Conservation (phyloP, 1,140 invertebrate species). For the Drosophila ogumai region DNA sequence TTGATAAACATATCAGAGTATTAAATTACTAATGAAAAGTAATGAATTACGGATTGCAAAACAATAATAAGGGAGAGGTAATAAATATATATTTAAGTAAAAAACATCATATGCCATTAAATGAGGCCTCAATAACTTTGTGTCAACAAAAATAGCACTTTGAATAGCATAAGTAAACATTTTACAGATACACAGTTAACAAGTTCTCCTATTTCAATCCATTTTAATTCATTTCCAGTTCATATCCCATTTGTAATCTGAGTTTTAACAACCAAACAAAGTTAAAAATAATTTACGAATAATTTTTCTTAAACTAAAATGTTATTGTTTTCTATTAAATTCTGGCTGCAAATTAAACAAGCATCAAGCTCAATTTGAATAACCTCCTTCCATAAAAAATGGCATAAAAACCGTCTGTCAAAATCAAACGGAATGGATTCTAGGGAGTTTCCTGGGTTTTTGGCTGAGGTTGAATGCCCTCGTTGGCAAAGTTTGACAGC, state of each 20-base stretch:
- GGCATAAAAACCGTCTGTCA: not conserved
- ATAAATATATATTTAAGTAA: too few relatives aligned
- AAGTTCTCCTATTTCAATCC: not conserved
- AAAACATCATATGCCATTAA: too few relatives aligned
- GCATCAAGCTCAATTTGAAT: not conserved
- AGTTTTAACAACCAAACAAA: not conserved
- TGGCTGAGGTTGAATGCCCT: slow-evolving; percentile 29
- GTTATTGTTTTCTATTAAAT: not conserved
- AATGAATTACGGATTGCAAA: too few relatives aligned
- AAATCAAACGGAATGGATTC: slow-evolving; percentile 19
- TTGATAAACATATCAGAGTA: too few relatives aligned
- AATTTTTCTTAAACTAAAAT: not conserved
- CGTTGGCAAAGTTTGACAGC: slow-evolving; percentile 34
- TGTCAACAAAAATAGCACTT: not conserved
- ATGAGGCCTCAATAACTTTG: not conserved
- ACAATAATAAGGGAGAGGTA: too few relatives aligned
- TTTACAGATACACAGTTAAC: not conserved
- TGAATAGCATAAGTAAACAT: too few relatives aligned
- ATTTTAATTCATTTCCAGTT: not conserved
- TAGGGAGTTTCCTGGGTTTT: not conserved
- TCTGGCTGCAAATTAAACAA: not conserved
- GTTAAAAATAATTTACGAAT: not conserved
- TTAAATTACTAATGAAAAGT: too few relatives aligned
- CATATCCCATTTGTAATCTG: not conserved
- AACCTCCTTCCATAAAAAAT: not conserved